Evolutionary conservation across 2,888 invertebrate genomes (phyloP).

Genomic region (Agonopterix alstromeriana): DNA sequence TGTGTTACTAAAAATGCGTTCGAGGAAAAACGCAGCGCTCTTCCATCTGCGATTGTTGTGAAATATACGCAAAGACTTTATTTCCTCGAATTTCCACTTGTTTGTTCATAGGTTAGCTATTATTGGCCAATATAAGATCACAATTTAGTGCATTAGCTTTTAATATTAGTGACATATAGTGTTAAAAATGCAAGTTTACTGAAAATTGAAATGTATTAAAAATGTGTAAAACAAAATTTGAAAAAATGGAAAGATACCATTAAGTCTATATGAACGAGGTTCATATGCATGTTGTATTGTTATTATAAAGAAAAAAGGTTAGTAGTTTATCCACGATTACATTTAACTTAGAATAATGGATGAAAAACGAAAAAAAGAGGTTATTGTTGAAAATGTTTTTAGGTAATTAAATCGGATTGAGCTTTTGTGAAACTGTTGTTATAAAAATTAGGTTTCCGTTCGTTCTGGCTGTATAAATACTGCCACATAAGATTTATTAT

Average conservation of each 20-base stretch:
- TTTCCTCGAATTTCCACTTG: slow-evolving; percentile 16
- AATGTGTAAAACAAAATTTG: slow-evolving; percentile 34
- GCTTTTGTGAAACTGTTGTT: slow-evolving; percentile 70
- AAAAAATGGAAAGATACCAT: slow-evolving; percentile 31
- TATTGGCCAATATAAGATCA: slow-evolving; percentile 44
- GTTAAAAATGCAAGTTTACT: slow-evolving; percentile 62
- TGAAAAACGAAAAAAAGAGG: slow-evolving; percentile 59
- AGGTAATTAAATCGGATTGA: slow-evolving; percentile 70
- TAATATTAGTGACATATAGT: slow-evolving; percentile 76
- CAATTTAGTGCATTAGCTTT: slow-evolving; percentile 60
- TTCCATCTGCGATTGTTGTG: slow-evolving; percentile 21
- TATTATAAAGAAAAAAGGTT: slow-evolving; percentile 60
- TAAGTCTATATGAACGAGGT: slow-evolving; percentile 53
- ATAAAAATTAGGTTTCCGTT: slow-evolving; percentile 38
- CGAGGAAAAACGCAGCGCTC: slow-evolving; percentile 18
- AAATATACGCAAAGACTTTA: slow-evolving; percentile 11
- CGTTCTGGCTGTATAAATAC: slow-evolving; percentile 33
- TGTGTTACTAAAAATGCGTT: slow-evolving; percentile 20
- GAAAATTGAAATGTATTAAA: slow-evolving; percentile 40
- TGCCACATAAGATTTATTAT: slow-evolving; percentile 25
- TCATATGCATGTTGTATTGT: slow-evolving; percentile 70
- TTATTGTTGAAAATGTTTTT: slow-evolving; percentile 76
- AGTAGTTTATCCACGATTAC: slow-evolving; percentile 71
- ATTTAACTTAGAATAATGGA: slow-evolving; percentile 61
- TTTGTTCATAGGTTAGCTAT: slow-evolving; percentile 33